Evolutionary conservation across 2,797 vertebrate species (phyloP).

Genomic region (Gallinago solitaria): DNA sequence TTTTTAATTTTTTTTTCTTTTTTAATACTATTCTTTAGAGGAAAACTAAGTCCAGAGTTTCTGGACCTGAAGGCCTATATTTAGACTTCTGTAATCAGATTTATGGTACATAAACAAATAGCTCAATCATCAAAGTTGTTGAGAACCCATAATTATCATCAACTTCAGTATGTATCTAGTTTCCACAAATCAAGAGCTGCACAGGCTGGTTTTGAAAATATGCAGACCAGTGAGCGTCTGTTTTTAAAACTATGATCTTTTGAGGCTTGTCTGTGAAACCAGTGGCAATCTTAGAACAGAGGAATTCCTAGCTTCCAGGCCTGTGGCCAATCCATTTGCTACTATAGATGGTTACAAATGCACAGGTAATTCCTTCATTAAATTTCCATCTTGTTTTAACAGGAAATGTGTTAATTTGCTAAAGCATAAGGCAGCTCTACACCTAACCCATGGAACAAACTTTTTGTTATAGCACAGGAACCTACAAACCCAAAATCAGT

Average conservation of each 20-base stretch:
- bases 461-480: neutral
- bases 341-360: neutral
- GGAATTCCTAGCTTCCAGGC: neutral
- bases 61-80: neutral
- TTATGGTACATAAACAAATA: constrained; percentile 42
- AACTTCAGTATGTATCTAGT: neutral
- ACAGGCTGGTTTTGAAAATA: constrained; percentile 21
- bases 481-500: neutral
- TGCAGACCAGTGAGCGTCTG: neutral
- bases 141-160: constrained; percentile 49
- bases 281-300: neutral
- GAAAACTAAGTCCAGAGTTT: neutral
- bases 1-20: neutral
- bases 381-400: neutral
- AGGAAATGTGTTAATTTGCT: neutral
- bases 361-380: neutral
- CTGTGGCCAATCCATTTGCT: neutral
- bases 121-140: constrained; percentile 25
- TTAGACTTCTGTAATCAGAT: constrained; percentile 29
- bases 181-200: constrained; percentile 41
- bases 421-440: neutral
- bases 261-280: neutral
- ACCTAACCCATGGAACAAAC: neutral
- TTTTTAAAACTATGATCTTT: neutral
- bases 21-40: neutral